Base-by-base conservation (phyloP, 2,113 vertebrate genomes). In the Cichladusa arquata region DNA sequence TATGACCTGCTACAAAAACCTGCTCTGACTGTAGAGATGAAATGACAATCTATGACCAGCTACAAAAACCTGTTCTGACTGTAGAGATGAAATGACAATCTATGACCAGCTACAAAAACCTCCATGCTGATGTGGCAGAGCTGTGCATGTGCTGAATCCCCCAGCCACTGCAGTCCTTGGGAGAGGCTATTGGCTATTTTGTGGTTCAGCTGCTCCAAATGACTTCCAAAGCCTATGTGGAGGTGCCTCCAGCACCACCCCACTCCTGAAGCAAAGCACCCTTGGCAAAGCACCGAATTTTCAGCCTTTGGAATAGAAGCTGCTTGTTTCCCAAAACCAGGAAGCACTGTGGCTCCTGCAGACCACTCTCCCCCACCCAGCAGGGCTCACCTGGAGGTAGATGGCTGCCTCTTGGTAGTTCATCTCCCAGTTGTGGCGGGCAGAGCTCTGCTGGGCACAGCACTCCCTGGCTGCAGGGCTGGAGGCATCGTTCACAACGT, bases 391-490 rank as follows among this genome's bases (percentile, higher is more conserved):
- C 99, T 99, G 99, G 97, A 99, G 98, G 98, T 99, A 99, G 97
- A 99, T 99, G 18, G 99, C 99, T 61, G 99, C 99, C 97, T 99
- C 99, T 94, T 99, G 99, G 94, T 99, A 99, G 95, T 99, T 99
- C 98, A 99, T 99, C 82, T 99, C 99, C 99, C 99, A 99, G 97
- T 98, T 98, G 93, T 99, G 98, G 10, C 90, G 96, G 29, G 98
- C 84, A 44, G 98, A 98, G 86, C 96, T 97, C 82, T 97, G 97
- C 80, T 98, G 98, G 28, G 92, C 51, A 3, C 97, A 97, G 94
- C 97, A 90, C 29, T 97, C 98, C 60, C 97, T 97, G 10, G 97
- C 96, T 12, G 98, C 98, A 4, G 98, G 98, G 69, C 97, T 98
- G 90, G 98, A 97, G 50, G 97, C 87, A 4, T 96, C 98, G 25